A percentile compares a stretch with the other conserved stretches of the same genome.
phyloP scores from a whole-genome alignment of 2,113 vertebrate genomes.

The Nesogale talazaci region DNA sequence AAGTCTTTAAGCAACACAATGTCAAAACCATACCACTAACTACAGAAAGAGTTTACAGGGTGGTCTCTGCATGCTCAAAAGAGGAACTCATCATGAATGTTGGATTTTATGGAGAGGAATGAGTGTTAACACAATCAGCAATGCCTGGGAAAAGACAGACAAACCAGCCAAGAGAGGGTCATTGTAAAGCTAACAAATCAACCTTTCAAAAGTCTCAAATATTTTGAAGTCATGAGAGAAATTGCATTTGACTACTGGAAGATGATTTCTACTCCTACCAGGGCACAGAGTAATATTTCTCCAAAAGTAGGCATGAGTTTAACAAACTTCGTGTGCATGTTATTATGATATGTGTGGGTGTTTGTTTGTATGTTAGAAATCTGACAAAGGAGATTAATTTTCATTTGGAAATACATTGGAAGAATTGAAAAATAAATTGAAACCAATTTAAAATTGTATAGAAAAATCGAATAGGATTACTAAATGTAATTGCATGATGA shows the following conservation, averaged over 20 bases:
- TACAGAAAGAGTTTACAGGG: background rate
- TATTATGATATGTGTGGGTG: background rate
- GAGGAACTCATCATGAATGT: background rate
- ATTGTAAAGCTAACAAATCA: background rate
- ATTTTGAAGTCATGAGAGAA: conserved; percentile 28
- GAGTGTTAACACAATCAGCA: background rate
- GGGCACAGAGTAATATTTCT: background rate
- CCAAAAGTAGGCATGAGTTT: background rate
- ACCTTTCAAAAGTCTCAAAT: background rate
- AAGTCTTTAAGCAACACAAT: background rate
- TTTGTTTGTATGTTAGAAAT: background rate
- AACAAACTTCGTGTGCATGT: background rate
- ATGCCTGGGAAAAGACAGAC: background rate
- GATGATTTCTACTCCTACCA: background rate
- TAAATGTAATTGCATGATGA: background rate
- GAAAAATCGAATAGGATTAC: background rate
- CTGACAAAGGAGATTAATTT: conserved; percentile 3
- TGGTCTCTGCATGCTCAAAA: background rate
- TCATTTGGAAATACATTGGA: conserved; percentile 23
- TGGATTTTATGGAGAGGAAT: background rate
- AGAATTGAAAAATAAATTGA: conserved; percentile 7
- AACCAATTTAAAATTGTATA: conserved; percentile 14
- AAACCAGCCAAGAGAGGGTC: background rate
- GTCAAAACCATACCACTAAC: background rate
- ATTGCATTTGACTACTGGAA: background rate